phyloP scores from a whole-genome alignment of 2,888 invertebrate species.

The Lobophora halterata region DNA sequence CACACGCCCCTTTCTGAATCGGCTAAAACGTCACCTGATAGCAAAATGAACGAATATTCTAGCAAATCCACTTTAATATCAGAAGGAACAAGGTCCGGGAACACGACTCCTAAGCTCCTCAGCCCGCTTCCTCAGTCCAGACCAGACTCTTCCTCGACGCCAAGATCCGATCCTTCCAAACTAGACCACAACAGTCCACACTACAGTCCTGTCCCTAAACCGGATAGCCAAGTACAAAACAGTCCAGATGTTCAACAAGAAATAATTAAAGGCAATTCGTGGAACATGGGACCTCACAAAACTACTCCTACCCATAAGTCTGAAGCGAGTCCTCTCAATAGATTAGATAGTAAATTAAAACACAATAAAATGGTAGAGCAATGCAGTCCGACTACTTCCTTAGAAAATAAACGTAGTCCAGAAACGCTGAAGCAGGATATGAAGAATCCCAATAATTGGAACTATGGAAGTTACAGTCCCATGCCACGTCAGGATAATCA shows the following conservation, averaged over 20 bases:
- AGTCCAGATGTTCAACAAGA: constrained; percentile 67
- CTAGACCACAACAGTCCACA: constrained; percentile 64
- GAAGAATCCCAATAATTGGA: constrained; percentile 68
- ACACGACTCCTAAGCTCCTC: constrained; percentile 56
- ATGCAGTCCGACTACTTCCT: constrained; percentile 72
- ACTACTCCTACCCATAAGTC: constrained; percentile 70
- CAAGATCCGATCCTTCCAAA: constrained; percentile 60
- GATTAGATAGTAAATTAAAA: constrained; percentile 69
- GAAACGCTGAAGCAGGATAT: constrained; percentile 68
- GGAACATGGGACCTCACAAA: constrained; percentile 70
- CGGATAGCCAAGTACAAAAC: constrained; percentile 71
- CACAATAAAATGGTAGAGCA: constrained; percentile 68
- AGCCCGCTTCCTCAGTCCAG: constrained; percentile 66
- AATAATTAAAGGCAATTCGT: constrained; percentile 57
- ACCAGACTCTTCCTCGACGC: constrained; percentile 72
- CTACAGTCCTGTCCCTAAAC: constrained; percentile 70
- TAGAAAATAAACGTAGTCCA: constrained; percentile 72
- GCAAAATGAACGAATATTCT: too few relatives aligned
- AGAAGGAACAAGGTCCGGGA: constrained; percentile 48
- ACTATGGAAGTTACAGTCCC: constrained; percentile 70
- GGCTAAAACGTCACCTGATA: constrained; percentile 51
- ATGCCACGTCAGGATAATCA: constrained; percentile 71
- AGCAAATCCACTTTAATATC: too few relatives aligned
- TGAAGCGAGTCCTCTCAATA: constrained; percentile 71
- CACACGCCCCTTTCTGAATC: constrained; percentile 37